phyloP scores from a whole-genome alignment of 2,888 invertebrate species.

The Lutraria lutraria region DNA sequence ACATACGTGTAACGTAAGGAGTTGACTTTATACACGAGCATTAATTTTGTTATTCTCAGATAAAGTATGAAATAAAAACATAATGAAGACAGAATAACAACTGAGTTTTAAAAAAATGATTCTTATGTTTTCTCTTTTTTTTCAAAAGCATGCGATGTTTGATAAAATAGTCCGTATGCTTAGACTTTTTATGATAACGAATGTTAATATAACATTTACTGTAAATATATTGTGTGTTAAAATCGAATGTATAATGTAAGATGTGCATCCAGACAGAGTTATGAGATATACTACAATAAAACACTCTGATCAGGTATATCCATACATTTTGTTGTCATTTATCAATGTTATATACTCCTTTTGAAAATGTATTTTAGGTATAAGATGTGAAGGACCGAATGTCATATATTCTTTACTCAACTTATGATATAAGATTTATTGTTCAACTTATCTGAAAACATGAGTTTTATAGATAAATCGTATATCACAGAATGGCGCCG shows the following conservation, averaged over 20 bases:
- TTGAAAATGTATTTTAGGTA: conserved; percentile 12
- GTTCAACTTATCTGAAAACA: conserved; percentile 37
- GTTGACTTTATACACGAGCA: too few species aligned
- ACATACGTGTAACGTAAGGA: not conserved
- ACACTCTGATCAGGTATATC: not conserved
- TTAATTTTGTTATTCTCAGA: too few species aligned
- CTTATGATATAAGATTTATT: conserved; percentile 50
- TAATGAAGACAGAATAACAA: too few species aligned
- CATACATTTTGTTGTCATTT: conserved; percentile 3
- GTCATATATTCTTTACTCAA: conserved; percentile 16
- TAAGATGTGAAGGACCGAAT: not conserved
- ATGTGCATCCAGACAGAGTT: not conserved
- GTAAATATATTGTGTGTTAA: not conserved
- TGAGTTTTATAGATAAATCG: conserved; percentile 33
- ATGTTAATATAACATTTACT: not conserved
- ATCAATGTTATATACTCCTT: not conserved
- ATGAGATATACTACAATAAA: not conserved
- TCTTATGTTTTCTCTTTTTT: too few species aligned
- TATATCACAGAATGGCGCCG: conserved; percentile 39
- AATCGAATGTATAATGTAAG: not conserved
- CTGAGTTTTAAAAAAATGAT: too few species aligned
- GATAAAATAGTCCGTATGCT: too few species aligned
- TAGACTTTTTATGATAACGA: too few species aligned
- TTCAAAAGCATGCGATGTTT: too few species aligned
- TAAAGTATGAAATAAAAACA: too few species aligned